Evolutionary conservation across 2,888 invertebrate species (phyloP).

Genomic region (Antheraea yamamai): DNA sequence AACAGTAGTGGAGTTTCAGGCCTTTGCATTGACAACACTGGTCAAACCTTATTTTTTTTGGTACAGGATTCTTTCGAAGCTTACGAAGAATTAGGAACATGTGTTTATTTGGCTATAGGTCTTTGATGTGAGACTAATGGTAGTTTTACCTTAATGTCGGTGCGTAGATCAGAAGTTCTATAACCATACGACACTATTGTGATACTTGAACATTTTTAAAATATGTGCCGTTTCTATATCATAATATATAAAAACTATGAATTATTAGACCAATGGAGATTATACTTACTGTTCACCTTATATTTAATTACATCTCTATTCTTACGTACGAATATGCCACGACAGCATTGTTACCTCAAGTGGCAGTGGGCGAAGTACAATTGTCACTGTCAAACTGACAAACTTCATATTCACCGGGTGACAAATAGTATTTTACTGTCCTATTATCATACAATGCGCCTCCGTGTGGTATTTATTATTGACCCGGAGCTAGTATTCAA

Average conservation of each 20-base stretch:
- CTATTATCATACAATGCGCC: slow-evolving; percentile 72
- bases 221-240: not conserved
- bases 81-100: too few species aligned
- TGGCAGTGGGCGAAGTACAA: slow-evolving; percentile 51
- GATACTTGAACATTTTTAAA: not conserved
- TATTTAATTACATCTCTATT: slow-evolving; percentile 38
- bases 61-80: too few species aligned
- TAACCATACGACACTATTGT: too few species aligned
- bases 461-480: slow-evolving; percentile 33
- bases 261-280: not conserved
- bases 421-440: slow-evolving; percentile 58
- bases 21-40: too few species aligned
- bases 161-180: too few species aligned
- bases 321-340: slow-evolving; percentile 24
- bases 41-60: too few species aligned
- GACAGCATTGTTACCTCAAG: slow-evolving; percentile 24
- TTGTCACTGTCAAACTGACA: slow-evolving; percentile 45
- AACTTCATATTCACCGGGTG: slow-evolving; percentile 57
- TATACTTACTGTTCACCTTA: slow-evolving; percentile 1
- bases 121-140: too few species aligned
- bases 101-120: too few species aligned
- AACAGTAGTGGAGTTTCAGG: too few species aligned
- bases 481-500: slow-evolving; percentile 25
- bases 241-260: not conserved
- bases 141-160: too few species aligned